phyloP scores from a whole-genome alignment of 1,140 invertebrate genomes.

The Drosophila carrolli region DNA sequence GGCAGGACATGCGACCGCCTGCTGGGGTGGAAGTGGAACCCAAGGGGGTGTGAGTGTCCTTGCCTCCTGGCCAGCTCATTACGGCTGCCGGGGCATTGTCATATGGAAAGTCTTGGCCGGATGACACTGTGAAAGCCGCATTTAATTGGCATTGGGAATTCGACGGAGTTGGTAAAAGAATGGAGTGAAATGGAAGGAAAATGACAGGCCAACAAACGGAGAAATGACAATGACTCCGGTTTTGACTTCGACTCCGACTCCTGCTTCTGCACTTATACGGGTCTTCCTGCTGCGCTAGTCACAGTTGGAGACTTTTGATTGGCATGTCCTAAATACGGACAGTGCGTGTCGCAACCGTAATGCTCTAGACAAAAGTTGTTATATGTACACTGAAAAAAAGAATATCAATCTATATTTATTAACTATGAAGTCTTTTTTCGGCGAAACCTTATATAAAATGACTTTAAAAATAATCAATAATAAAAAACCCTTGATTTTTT shows the following conservation, averaged over 20 bases:
- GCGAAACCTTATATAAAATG: too few relatives aligned
- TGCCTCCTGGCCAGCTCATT: constrained; percentile 53
- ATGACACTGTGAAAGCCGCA: constrained; percentile 69
- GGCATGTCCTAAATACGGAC: constrained; percentile 62
- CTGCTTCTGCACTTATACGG: constrained; percentile 16
- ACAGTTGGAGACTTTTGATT: constrained; percentile 76
- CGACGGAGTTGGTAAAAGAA: constrained; percentile 28
- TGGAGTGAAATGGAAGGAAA: constrained; percentile 15
- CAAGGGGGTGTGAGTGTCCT: constrained; percentile 3
- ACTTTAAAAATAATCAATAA: not conserved
- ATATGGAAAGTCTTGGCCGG: constrained; percentile 55
- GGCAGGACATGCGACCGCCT: constrained; percentile 76
- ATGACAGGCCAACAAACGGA: constrained; percentile 55
- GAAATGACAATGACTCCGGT: constrained; percentile 56
- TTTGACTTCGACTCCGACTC: constrained; percentile 4
- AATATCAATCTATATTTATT: too few relatives aligned
- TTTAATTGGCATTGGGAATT: constrained; percentile 76
- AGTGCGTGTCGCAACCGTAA: constrained; percentile 16
- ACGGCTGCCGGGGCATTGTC: constrained; percentile 62
- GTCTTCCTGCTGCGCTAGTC: constrained; percentile 32
- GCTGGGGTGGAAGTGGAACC: constrained; percentile 37
- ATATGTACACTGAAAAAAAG: too few relatives aligned
- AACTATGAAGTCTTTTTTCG: too few relatives aligned
- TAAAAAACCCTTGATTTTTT: not conserved
- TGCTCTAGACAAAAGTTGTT: not conserved